Evolutionary conservation across 2,888 invertebrate genomes (phyloP).

Genomic region (Eudemis profundana): DNA sequence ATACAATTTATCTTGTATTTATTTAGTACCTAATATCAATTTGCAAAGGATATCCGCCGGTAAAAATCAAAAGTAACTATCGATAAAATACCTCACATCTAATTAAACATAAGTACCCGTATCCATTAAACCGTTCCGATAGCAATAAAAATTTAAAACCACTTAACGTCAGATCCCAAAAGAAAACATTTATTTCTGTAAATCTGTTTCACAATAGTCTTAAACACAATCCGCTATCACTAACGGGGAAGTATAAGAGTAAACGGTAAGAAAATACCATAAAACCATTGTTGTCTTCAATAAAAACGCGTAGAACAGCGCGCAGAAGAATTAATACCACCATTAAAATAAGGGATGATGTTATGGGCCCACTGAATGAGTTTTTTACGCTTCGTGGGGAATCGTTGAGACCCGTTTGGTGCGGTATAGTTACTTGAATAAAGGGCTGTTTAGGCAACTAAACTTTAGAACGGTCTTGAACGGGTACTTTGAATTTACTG

Average conservation of each 20-base stretch:
- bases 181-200: slow-evolving; percentile 33
- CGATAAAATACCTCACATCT: no score
- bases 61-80: no score
- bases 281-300: slow-evolving; percentile 55
- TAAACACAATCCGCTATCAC: slow-evolving; percentile 33
- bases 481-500: no score
- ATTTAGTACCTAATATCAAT: no score
- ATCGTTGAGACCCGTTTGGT: slow-evolving; percentile 44
- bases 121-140: slow-evolving; percentile 14
- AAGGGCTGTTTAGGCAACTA: background rate
- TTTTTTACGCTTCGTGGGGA: slow-evolving; percentile 54
- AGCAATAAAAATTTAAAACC: slow-evolving; percentile 23
- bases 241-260: slow-evolving; percentile 40
- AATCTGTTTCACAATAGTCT: slow-evolving; percentile 37
- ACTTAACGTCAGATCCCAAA: slow-evolving; percentile 5
- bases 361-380: slow-evolving; percentile 54
- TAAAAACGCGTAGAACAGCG: slow-evolving; percentile 52
- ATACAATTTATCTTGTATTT: no score
- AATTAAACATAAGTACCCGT: background rate
- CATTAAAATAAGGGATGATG: slow-evolving; percentile 59
- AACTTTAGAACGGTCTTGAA: background rate
- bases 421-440: slow-evolving; percentile 43
- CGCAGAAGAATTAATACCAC: slow-evolving; percentile 58
- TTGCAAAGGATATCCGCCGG: no score
- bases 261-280: slow-evolving; percentile 49